These are phyloP conservation scores for Atta texana DNA, from an alignment of 1,140 invertebrate genomes.

Conservation along the genomic window DNA sequence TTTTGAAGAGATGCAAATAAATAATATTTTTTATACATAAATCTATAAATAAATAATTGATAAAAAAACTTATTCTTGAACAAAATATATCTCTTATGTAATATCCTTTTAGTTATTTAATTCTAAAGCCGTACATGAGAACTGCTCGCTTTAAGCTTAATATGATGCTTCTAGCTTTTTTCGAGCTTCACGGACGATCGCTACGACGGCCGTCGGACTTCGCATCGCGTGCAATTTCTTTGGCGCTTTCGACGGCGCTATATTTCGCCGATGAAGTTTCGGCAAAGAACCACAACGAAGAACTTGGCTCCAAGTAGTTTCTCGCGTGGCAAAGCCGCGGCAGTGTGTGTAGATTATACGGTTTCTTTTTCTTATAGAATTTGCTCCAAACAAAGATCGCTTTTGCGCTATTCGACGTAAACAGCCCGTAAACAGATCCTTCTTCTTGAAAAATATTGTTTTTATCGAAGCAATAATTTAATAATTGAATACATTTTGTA, in stretches of 20 bases:
- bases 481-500: conserved; percentile 22
- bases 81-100: background rate
- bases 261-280: conserved; percentile 59
- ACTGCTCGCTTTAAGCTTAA: conserved; percentile 27
- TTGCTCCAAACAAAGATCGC: conserved; percentile 39
- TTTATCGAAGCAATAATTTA: background rate
- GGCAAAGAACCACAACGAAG: conserved; percentile 39
- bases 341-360: conserved; percentile 67
- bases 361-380: conserved; percentile 54
- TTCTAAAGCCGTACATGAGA: conserved; percentile 6
- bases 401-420: conserved; percentile 41
- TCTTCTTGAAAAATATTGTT: conserved; percentile 16
- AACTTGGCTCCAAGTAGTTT: conserved; percentile 69
- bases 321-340: conserved; percentile 28
- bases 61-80: background rate
- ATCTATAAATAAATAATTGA: background rate
- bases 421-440: conserved; percentile 60
- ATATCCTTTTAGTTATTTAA: background rate
- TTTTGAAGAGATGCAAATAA: background rate
- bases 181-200: conserved; percentile 30
- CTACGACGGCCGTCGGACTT: conserved; percentile 16
- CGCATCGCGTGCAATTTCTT: conserved; percentile 43
- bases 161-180: conserved; percentile 35
- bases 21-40: background rate
- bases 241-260: conserved; percentile 56